phyloP scores from a whole-genome alignment of 2,888 invertebrate genomes.

The Lypha dubia region DNA sequence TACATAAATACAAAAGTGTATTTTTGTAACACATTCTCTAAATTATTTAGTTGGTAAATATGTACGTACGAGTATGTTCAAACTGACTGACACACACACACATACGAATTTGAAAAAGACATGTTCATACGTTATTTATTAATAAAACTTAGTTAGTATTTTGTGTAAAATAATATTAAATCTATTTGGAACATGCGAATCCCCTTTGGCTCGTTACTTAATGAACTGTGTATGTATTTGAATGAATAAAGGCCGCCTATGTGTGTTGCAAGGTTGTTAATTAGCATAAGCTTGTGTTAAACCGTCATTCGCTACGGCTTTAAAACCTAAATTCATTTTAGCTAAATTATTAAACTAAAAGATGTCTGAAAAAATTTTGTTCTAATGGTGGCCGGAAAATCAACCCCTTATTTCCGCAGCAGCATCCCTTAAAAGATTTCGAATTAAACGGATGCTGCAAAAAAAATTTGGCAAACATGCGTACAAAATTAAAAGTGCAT shows the following conservation, averaged over 20 bases:
- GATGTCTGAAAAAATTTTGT: neutral
- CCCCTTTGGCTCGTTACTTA: conserved; percentile 39
- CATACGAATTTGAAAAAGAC: neutral
- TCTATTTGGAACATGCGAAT: conserved; percentile 67
- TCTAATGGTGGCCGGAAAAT: neutral
- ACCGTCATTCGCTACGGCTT: conserved; percentile 3
- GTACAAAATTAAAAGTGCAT: neutral
- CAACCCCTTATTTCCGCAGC: conserved; percentile 17
- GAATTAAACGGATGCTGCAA: conserved; percentile 30
- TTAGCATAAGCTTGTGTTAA: neutral
- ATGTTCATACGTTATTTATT: conserved; percentile 23
- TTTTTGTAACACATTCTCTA: conserved; percentile 30
- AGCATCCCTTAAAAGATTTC: conserved; percentile 47
- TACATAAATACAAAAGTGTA: no score
- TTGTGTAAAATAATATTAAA: conserved; percentile 49
- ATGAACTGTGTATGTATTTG: neutral
- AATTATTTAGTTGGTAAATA: conserved; percentile 15
- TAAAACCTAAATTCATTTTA: neutral
- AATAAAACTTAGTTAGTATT: conserved; percentile 43
- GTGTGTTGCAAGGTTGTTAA: conserved; percentile 3
- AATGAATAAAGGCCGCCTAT: neutral
- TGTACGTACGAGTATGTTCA: neutral
- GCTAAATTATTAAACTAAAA: neutral
- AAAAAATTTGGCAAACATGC: conserved; percentile 15
- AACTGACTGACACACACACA: neutral